Conservation (phyloP, 2,113 vertebrate genomes). For the Epinephelus cyanopodus region DNA sequence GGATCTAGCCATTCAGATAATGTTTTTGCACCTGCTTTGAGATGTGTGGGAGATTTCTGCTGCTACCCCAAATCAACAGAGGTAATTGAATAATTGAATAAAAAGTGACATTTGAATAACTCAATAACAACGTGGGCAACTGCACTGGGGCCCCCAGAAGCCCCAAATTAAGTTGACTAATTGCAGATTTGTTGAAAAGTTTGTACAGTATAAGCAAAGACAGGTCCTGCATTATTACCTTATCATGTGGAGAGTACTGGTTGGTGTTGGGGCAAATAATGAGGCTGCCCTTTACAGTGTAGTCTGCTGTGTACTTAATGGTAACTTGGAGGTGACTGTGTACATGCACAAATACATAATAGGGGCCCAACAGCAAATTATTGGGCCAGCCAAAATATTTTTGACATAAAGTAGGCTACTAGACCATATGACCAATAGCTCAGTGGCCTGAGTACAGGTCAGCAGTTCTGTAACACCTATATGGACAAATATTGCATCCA, state of each 20-base stretch:
- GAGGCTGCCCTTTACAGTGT: slow-evolving; percentile 2
- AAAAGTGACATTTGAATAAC: neutral
- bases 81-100: neutral
- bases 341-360: slow-evolving; percentile 3
- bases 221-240: neutral
- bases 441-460: neutral
- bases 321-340: neutral
- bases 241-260: too few species aligned
- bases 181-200: neutral
- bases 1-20: neutral
- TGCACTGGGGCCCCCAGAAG: neutral
- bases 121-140: neutral
- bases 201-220: neutral
- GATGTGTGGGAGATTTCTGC: neutral
- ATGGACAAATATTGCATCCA: neutral
- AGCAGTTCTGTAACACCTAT: neutral
- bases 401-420: neutral
- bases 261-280: slow-evolving; percentile 22
- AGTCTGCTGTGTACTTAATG: slow-evolving; percentile 4
- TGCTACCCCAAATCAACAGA: neutral
- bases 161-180: neutral
- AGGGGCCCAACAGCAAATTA: neutral
- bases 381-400: neutral
- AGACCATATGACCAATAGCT: neutral
- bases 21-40: neutral